phyloP scores from a whole-genome alignment of 2,113 vertebrate species.

The Tachuris rubrigastra region DNA sequence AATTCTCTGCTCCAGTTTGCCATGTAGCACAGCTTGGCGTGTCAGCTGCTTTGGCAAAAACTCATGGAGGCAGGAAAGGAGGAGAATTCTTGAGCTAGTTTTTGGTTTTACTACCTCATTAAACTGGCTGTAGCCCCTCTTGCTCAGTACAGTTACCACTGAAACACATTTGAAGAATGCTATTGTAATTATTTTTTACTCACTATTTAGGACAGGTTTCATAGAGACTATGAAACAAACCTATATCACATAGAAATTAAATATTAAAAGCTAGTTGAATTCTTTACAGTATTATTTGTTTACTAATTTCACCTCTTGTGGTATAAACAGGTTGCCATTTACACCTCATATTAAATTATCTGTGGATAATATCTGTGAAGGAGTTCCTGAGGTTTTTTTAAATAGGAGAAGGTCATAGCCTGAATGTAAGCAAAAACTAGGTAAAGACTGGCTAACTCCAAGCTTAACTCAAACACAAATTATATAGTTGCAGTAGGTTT shows the following conservation, averaged over 20 bases:
- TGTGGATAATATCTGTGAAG: background rate
- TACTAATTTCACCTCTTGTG: background rate
- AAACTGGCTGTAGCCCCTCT: background rate
- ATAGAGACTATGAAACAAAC: background rate
- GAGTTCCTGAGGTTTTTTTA: background rate
- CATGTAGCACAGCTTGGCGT: background rate
- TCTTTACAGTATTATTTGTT: background rate
- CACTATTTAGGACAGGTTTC: background rate
- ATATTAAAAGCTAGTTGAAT: background rate
- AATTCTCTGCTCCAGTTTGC: background rate
- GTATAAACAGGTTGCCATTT: slow-evolving; percentile 10
- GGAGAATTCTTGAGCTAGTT: background rate
- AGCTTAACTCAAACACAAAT: background rate
- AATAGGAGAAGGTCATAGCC: background rate
- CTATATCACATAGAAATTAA: background rate
- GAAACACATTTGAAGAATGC: background rate
- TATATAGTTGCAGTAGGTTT: background rate
- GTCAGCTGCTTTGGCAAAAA: background rate
- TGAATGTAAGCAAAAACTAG: background rate
- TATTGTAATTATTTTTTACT: background rate
- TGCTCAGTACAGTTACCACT: background rate
- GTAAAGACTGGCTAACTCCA: background rate
- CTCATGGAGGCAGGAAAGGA: background rate
- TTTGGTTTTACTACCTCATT: background rate
- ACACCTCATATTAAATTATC: background rate